A percentile compares a stretch with the other conserved stretches of the same genome.
Conservation (phyloP, 2,888 invertebrate genomes). For the Yponomeuta plumbellus region DNA sequence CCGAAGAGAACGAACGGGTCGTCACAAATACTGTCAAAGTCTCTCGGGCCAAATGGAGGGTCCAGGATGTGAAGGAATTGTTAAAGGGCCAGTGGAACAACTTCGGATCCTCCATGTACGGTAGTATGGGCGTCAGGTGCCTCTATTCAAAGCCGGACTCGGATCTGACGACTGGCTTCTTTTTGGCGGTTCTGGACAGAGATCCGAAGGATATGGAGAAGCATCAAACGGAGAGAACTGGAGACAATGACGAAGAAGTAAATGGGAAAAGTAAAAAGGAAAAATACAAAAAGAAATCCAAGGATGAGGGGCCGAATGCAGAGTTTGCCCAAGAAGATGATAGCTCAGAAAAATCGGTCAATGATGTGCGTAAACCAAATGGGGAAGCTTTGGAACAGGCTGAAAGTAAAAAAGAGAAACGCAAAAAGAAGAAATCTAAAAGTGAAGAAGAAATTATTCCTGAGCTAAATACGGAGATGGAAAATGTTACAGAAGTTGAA, state of each 20-base stretch:
- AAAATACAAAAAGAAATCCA: slow-evolving; percentile 15
- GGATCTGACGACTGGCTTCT: slow-evolving; percentile 95
- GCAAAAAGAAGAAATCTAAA: slow-evolving; percentile 18
- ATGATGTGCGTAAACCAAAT: slow-evolving; percentile 15
- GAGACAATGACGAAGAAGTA: background rate
- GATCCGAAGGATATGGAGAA: slow-evolving; percentile 59
- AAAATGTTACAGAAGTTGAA: background rate
- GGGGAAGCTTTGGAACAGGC: slow-evolving; percentile 16
- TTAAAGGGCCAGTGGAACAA: slow-evolving; percentile 81
- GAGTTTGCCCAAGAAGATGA: slow-evolving; percentile 11
- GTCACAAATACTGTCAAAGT: slow-evolving; percentile 81
- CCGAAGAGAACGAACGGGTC: slow-evolving; percentile 96
- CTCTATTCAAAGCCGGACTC: slow-evolving; percentile 85
- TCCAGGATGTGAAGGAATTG: slow-evolving; percentile 78
- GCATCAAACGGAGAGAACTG: slow-evolving; percentile 14
- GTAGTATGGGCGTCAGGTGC: slow-evolving; percentile 83
- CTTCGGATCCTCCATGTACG: slow-evolving; percentile 79
- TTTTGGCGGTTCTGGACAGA: slow-evolving; percentile 92
- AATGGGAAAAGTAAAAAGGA: slow-evolving; percentile 15
- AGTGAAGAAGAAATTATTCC: background rate
- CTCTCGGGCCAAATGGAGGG: slow-evolving; percentile 74
- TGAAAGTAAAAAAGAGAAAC: slow-evolving; percentile 11
- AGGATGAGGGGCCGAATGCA: background rate
- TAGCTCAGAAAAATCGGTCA: slow-evolving; percentile 6
- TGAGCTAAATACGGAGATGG: background rate